phyloP scores from a whole-genome alignment of 2,797 vertebrate genomes.

The Nannoperca australis region DNA sequence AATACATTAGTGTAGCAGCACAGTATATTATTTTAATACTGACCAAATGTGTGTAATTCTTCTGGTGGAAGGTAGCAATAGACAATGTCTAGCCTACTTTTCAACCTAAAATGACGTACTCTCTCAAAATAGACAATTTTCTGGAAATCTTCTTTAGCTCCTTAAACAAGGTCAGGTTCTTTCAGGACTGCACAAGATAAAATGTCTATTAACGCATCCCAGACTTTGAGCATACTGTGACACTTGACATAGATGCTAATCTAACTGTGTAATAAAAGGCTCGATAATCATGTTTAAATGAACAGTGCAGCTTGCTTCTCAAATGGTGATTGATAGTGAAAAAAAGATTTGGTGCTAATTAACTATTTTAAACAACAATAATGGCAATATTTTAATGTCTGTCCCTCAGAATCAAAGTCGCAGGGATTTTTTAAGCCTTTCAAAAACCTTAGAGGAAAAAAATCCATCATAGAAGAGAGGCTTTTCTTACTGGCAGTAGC shows the following conservation, averaged over 20 bases:
- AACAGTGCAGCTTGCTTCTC: neutral
- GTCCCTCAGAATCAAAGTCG: neutral
- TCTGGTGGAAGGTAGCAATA: slow-evolving; percentile 30
- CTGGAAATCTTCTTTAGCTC: slow-evolving; percentile 55
- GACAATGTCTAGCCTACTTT: slow-evolving; percentile 68
- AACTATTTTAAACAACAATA: neutral
- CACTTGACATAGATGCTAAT: slow-evolving; percentile 3
- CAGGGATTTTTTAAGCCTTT: neutral
- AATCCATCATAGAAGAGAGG: neutral
- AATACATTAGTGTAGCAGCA: neutral
- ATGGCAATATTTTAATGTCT: neutral
- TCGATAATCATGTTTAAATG: neutral
- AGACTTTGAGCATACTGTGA: slow-evolving; percentile 20
- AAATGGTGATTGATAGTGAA: neutral
- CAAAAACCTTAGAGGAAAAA: neutral
- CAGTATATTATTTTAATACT: neutral
- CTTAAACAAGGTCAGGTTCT: slow-evolving; percentile 70
- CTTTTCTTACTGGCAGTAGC: neutral
- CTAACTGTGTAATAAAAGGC: slow-evolving; percentile 6
- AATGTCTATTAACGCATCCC: slow-evolving; percentile 13
- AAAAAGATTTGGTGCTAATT: neutral
- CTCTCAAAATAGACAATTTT: slow-evolving; percentile 72
- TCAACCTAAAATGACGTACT: slow-evolving; percentile 45
- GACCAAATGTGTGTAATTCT: slow-evolving; percentile 5
- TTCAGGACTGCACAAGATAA: slow-evolving; percentile 52